Percentiles rank a stretch among this genome's conserved stretches.
These are phyloP conservation scores for Nanorana parkeri DNA, from an alignment of 2,113 vertebrate genomes.

Conservation along the genomic window DNA sequence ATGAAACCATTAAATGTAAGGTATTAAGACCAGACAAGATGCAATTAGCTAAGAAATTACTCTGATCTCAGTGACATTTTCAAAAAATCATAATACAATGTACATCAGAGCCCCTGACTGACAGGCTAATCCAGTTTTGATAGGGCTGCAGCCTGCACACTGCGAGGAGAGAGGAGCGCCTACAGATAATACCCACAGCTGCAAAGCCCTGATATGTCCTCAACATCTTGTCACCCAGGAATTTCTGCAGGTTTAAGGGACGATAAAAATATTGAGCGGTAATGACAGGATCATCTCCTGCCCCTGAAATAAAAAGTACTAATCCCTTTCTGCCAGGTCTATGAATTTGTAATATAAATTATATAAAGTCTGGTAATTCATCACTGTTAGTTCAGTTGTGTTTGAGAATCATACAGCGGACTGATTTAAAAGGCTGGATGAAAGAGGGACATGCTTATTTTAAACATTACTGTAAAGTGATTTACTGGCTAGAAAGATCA, in stretches of 20 bases:
- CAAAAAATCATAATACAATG: constrained; percentile 98
- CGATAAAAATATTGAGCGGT: constrained; percentile 99
- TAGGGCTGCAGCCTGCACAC: constrained; percentile 88
- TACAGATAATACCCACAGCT: constrained; percentile 99
- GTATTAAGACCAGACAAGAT: constrained; percentile 98
- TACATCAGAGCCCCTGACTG: constrained; percentile 88
- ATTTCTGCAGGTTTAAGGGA: constrained; percentile 99
- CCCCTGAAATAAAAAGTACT: constrained; percentile 99
- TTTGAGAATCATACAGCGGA: constrained; percentile 93
- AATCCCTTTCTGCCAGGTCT: constrained; percentile 99
- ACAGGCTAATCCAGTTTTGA: constrained; percentile 99
- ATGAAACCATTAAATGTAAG: constrained; percentile 96
- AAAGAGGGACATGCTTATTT: constrained; percentile 88
- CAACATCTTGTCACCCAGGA: constrained; percentile 92
- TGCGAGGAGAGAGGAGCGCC: constrained; percentile 85
- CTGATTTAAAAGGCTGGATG: constrained; percentile 93
- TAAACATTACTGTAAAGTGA: constrained; percentile 90
- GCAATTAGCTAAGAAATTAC: constrained; percentile 99
- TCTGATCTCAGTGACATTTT: constrained; percentile 99
- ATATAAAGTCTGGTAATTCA: constrained; percentile 99
- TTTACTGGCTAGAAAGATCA: constrained; percentile 91
- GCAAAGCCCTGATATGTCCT: constrained; percentile 98
- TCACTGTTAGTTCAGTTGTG: constrained; percentile 99
- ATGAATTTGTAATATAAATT: constrained; percentile 99
- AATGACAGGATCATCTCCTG: constrained; percentile 99